These are phyloP conservation scores for Nannobrachium achirus DNA, from an alignment of 2,113 vertebrate genomes.

Conservation along the genomic window DNA sequence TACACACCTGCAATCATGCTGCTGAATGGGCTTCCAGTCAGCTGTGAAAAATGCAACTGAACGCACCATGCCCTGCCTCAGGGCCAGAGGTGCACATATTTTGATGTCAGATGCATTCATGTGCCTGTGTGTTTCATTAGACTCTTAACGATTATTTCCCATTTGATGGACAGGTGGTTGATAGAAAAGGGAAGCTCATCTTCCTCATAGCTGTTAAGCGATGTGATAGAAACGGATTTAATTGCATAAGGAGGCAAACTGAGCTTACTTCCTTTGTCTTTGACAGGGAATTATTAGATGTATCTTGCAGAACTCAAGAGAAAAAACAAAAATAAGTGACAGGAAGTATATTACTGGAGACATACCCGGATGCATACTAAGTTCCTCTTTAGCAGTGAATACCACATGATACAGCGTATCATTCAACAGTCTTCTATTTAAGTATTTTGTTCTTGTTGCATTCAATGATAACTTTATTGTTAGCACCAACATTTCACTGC, in stretches of 20 bases:
- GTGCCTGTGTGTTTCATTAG: slow-evolving; percentile 69
- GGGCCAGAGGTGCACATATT: slow-evolving; percentile 68
- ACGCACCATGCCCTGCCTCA: slow-evolving; percentile 38
- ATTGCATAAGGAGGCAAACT: slow-evolving; percentile 31
- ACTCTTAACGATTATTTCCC: slow-evolving; percentile 79
- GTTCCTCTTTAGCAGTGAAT: too few species aligned
- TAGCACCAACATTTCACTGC: too few species aligned
- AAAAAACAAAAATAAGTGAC: slow-evolving; percentile 34
- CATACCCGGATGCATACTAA: neutral
- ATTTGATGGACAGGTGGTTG: slow-evolving; percentile 67
- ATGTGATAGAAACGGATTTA: slow-evolving; percentile 49
- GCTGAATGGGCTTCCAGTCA: slow-evolving; percentile 58
- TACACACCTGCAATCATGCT: slow-evolving; percentile 70
- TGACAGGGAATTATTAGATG: slow-evolving; percentile 40
- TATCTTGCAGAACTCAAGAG: slow-evolving; percentile 42
- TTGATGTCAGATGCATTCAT: slow-evolving; percentile 70
- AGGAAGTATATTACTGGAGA: slow-evolving; percentile 43
- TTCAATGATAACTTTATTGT: too few species aligned
- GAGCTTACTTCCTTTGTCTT: slow-evolving; percentile 19
- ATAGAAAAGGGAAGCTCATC: slow-evolving; percentile 64
- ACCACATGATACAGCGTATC: too few species aligned
- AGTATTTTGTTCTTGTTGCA: too few species aligned
- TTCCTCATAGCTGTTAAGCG: slow-evolving; percentile 71
- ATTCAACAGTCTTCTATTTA: too few species aligned
- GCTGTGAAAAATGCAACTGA: slow-evolving; percentile 52